A percentile compares a stretch with the other conserved stretches of the same genome.
These are phyloP conservation scores for Syngnathoides biaculeatus DNA, from an alignment of 2,113 vertebrate species.

Conservation along the genomic window DNA sequence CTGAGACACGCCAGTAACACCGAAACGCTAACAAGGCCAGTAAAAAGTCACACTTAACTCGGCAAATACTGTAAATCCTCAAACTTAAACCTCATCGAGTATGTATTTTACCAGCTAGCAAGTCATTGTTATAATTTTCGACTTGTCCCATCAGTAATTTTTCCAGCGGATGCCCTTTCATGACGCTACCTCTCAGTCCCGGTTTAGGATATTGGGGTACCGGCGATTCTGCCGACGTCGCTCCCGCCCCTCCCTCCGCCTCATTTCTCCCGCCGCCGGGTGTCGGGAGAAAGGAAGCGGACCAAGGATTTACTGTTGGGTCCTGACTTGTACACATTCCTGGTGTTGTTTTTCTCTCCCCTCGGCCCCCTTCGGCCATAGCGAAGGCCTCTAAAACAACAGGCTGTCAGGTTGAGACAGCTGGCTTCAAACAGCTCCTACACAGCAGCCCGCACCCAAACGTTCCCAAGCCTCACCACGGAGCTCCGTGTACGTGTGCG, in stretches of 20 bases:
- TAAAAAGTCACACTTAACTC: too few species aligned
- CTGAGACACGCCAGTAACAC: too few species aligned
- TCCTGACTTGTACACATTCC: slow-evolving; percentile 84
- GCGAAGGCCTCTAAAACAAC: slow-evolving; percentile 83
- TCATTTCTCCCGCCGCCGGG: slow-evolving; percentile 33
- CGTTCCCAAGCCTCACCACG: slow-evolving; percentile 69
- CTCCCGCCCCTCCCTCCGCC: slow-evolving; percentile 56
- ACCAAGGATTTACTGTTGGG: slow-evolving; percentile 83
- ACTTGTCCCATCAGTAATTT: too few species aligned
- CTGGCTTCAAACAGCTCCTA: slow-evolving; percentile 82
- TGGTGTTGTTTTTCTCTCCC: slow-evolving; percentile 80
- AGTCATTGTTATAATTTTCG: too few species aligned
- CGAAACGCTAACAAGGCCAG: too few species aligned
- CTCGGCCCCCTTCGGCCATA: slow-evolving; percentile 75
- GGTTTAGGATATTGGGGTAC: too few species aligned
- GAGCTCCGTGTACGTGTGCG: slow-evolving; percentile 19
- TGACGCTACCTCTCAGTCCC: too few species aligned
- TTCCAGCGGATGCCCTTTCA: too few species aligned
- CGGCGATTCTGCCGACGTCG: neutral
- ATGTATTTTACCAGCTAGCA: neutral
- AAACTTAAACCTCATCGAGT: neutral
- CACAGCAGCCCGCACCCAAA: slow-evolving; percentile 69
- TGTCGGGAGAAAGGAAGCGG: slow-evolving; percentile 72
- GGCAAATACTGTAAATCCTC: neutral
- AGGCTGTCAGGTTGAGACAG: slow-evolving; percentile 83